phyloP scores from a whole-genome alignment of 2,888 invertebrate genomes.

The Protophormia terraenovae region DNA sequence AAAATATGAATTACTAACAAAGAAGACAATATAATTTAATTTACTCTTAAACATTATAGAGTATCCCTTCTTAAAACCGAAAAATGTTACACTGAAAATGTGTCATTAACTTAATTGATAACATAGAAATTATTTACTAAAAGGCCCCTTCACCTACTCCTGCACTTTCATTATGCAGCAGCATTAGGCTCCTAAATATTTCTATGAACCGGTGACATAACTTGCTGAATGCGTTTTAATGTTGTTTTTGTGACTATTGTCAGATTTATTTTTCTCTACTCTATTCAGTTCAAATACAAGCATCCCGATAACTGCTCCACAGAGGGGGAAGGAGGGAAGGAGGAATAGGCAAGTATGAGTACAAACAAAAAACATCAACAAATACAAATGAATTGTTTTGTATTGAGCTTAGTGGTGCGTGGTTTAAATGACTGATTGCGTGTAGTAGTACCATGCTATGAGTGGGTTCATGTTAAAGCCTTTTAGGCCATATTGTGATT shows the following conservation, averaged over 20 bases:
- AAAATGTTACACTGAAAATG: too few relatives aligned
- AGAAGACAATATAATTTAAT: too few relatives aligned
- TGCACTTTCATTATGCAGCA: neutral
- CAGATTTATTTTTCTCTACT: slow-evolving; percentile 21
- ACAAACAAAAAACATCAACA: neutral
- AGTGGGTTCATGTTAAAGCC: slow-evolving; percentile 68
- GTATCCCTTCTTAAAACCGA: too few relatives aligned
- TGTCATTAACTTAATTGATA: too few relatives aligned
- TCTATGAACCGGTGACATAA: slow-evolving; percentile 52
- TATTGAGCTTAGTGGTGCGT: slow-evolving; percentile 58
- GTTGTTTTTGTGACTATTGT: slow-evolving; percentile 35
- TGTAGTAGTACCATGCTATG: slow-evolving; percentile 63
- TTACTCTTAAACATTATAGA: too few relatives aligned
- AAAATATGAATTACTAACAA: too few relatives aligned
- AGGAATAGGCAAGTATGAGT: too few relatives aligned
- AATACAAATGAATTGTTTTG: slow-evolving; percentile 48
- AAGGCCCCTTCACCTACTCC: neutral
- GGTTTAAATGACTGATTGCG: slow-evolving; percentile 69
- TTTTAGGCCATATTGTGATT: slow-evolving; percentile 68
- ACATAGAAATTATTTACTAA: too few relatives aligned
- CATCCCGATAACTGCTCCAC: neutral
- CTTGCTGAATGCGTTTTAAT: slow-evolving; percentile 56
- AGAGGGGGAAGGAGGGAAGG: neutral
- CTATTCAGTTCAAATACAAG: neutral
- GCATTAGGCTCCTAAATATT: neutral